Conservation (phyloP, 2,113 vertebrate species). For the Morone chrysops region DNA sequence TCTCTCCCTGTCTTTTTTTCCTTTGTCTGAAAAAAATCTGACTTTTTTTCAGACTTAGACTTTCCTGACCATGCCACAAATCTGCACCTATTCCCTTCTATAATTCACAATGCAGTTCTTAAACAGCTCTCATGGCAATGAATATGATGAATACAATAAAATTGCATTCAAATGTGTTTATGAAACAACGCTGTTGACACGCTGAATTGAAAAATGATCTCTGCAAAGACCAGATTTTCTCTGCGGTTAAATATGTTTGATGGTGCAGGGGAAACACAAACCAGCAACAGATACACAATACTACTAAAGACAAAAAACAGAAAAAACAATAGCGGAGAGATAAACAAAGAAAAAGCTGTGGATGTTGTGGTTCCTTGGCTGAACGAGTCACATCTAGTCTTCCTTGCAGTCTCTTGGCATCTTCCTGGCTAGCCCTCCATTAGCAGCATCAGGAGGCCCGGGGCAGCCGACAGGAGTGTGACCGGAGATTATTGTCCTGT, state of each 20-base stretch:
- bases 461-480: conserved; percentile 79
- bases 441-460: conserved; percentile 75
- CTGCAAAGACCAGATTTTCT: conserved; percentile 40
- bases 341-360: conserved; percentile 61
- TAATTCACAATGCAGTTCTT: neutral
- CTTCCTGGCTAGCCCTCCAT: conserved; percentile 69
- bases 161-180: conserved; percentile 60
- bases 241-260: conserved; percentile 60
- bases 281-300: conserved; percentile 52
- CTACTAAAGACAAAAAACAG: conserved; percentile 35
- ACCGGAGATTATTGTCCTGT: conserved; percentile 84
- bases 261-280: conserved; percentile 53
- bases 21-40: conserved; percentile 35
- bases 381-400: conserved; percentile 57
- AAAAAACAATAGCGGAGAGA: conserved; percentile 41
- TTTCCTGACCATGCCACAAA: conserved; percentile 34
- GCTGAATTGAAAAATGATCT: conserved; percentile 51
- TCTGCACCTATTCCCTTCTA: conserved; percentile 7
- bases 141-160: conserved; percentile 18
- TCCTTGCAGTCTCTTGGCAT: conserved; percentile 64
- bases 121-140: conserved; percentile 20
- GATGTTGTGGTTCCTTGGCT: conserved; percentile 62
- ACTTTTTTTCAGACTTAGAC: neutral
- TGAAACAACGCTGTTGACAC: conserved; percentile 48
- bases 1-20: conserved; percentile 21